Percentiles rank a stretch among this genome's conserved stretches.
phyloP scores from a whole-genome alignment of 2,888 invertebrate genomes.

The Trypoxylon attenuatum region DNA sequence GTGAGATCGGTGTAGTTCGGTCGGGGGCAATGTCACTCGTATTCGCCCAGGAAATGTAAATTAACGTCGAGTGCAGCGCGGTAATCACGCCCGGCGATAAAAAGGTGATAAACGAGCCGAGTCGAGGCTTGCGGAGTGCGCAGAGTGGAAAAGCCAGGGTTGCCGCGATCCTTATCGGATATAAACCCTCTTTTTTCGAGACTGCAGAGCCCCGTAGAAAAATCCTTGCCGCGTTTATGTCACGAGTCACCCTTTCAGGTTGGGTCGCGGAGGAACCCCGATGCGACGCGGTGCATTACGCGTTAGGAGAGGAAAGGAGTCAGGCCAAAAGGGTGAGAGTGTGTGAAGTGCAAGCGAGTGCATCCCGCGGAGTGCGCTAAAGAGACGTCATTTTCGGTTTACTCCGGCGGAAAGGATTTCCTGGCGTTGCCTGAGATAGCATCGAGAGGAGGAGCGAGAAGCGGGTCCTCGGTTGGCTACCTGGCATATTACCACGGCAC shows the following conservation, averaged over 20 bases:
- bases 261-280: neutral
- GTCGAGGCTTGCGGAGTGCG: conserved; percentile 23
- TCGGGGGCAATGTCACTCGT: conserved; percentile 17
- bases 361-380: conserved; percentile 42
- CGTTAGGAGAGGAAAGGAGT: too few relatives aligned
- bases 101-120: conserved; percentile 59
- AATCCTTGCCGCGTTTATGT: conserved; percentile 37
- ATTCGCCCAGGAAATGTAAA: conserved; percentile 50
- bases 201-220: conserved; percentile 45
- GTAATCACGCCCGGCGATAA: conserved; percentile 60
- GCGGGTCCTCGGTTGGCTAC: conserved; percentile 6
- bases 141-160: too few relatives aligned
- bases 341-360: conserved; percentile 32
- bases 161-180: conserved; percentile 53
- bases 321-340: too few relatives aligned
- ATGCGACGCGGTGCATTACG: too few relatives aligned
- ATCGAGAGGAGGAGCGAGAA: conserved; percentile 39
- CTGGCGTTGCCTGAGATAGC: conserved; percentile 21
- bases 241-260: conserved; percentile 4
- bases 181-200: conserved; percentile 43
- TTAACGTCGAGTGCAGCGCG: conserved; percentile 52
- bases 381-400: conserved; percentile 43
- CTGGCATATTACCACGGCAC: conserved; percentile 38
- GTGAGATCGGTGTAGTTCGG: conserved; percentile 43
- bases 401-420: conserved; percentile 30